Evolutionary conservation across 1,140 invertebrate species (phyloP).

Genomic region (Dreissena polymorpha): DNA sequence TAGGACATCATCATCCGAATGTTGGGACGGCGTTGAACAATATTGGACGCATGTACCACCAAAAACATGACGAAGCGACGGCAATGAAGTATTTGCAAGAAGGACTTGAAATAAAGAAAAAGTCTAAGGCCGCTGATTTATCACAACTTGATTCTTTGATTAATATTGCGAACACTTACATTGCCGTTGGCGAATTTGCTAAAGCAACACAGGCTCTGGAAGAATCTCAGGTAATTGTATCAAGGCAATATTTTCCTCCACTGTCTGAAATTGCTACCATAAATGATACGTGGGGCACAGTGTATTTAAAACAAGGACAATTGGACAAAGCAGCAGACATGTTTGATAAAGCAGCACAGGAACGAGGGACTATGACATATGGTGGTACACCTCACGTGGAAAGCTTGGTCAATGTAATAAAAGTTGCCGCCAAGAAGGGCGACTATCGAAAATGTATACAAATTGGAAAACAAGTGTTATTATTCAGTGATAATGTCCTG

Average conservation of each 20-base stretch:
- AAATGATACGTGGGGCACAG: conserved; percentile 42
- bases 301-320: background rate
- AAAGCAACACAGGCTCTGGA: conserved; percentile 25
- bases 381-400: conserved; percentile 24
- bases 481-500: conserved; percentile 6
- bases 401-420: conserved; percentile 36
- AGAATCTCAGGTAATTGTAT: conserved; percentile 21
- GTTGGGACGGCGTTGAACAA: conserved; percentile 39
- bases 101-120: conserved; percentile 29
- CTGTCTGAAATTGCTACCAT: conserved; percentile 8
- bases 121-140: conserved; percentile 3
- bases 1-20: conserved; percentile 26
- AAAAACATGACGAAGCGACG: conserved; percentile 25
- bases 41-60: conserved; percentile 42
- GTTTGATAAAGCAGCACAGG: conserved; percentile 29
- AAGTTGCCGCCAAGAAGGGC: background rate
- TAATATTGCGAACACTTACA: conserved; percentile 19
- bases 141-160: conserved; percentile 27
- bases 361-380: background rate
- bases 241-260: background rate
- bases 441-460: background rate
- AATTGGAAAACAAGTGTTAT: conserved; percentile 24
- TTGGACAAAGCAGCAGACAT: conserved; percentile 16
- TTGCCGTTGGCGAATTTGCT: background rate
- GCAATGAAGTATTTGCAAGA: conserved; percentile 29